Conservation (phyloP, 2,888 invertebrate genomes). For the Pseudococcus jackbeardsleyi region DNA sequence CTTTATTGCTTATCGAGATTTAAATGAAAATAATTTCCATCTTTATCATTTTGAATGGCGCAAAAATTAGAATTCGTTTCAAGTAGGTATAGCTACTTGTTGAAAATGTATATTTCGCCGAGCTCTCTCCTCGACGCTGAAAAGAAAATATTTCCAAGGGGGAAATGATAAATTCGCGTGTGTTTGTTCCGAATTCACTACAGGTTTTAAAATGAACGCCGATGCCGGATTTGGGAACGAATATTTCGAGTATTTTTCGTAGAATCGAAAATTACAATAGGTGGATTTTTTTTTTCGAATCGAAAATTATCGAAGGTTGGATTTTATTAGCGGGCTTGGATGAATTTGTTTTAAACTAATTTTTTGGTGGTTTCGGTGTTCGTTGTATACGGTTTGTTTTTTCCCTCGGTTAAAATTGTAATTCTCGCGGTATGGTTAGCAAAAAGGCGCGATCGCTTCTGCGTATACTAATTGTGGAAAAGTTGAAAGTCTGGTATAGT, state of each 20-base stretch:
- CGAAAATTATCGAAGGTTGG: not conserved
- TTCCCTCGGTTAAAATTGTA: not conserved
- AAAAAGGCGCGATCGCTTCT: not conserved
- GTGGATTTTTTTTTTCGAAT: not conserved
- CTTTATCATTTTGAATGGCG: constrained; percentile 8
- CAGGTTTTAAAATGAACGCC: not conserved
- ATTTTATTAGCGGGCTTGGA: not conserved
- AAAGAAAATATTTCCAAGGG: not conserved
- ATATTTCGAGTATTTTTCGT: not conserved
- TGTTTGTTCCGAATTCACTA: not conserved
- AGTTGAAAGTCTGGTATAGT: constrained; percentile 49
- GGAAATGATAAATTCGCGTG: not conserved
- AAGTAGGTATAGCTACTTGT: constrained; percentile 22
- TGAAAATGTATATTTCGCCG: not conserved
- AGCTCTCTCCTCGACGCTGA: not conserved
- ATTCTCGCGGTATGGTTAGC: not conserved
- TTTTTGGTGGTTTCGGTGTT: not conserved
- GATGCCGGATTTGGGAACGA: not conserved
- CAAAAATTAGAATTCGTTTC: constrained; percentile 18
- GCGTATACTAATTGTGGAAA: not conserved
- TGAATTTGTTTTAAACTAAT: not conserved
- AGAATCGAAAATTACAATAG: not conserved
- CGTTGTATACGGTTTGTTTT: not conserved
- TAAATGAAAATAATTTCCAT: constrained; percentile 21
- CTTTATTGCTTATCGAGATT: constrained; percentile 32